phyloP scores from a whole-genome alignment of 1,140 invertebrate species.

The Philopotamus ludificatus region DNA sequence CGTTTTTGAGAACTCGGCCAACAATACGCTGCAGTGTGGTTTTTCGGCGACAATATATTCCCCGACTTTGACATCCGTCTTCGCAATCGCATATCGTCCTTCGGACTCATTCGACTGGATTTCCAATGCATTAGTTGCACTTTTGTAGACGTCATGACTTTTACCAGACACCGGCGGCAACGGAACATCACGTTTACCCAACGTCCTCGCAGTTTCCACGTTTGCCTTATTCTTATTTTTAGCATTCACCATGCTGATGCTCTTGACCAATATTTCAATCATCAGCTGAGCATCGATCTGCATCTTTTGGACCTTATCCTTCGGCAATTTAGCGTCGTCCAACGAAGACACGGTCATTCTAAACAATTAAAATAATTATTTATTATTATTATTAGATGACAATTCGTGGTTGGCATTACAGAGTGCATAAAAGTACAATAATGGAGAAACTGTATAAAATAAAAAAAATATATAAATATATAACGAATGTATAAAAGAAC shows the following conservation, averaged over 20 bases:
- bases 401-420: neutral
- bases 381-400: neutral
- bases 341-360: conserved; percentile 63
- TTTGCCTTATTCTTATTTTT: conserved; percentile 43
- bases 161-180: conserved; percentile 50
- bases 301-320: conserved; percentile 65
- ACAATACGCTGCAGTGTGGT: conserved; percentile 70
- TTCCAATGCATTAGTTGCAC: conserved; percentile 58
- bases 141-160: conserved; percentile 57
- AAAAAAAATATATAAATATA: too few species aligned
- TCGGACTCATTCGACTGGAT: conserved; percentile 53
- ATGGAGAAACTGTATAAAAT: too few species aligned
- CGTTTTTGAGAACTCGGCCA: conserved; percentile 68
- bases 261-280: conserved; percentile 66
- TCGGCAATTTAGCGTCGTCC: conserved; percentile 63
- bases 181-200: conserved; percentile 24
- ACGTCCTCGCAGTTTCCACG: conserved; percentile 46
- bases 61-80: conserved; percentile 63
- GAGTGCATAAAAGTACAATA: neutral
- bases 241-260: conserved; percentile 49
- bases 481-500: too few species aligned
- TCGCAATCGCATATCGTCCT: conserved; percentile 62
- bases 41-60: conserved; percentile 71
- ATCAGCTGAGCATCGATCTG: conserved; percentile 70
- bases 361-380: too few species aligned